Evolutionary conservation across 2,797 vertebrate genomes (phyloP).

Genomic region (Danio tinwini): DNA sequence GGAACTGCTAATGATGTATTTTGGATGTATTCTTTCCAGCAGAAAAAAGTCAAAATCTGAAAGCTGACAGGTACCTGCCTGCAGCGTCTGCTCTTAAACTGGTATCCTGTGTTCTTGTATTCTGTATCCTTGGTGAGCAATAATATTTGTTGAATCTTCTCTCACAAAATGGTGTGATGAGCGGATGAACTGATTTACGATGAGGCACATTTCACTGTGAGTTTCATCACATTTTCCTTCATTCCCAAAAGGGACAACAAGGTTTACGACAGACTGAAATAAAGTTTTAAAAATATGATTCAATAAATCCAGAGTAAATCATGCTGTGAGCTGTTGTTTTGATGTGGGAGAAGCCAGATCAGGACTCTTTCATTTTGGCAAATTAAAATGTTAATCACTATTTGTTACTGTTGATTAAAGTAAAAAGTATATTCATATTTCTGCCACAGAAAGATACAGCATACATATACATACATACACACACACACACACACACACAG

Average conservation of each 20-base stretch:
- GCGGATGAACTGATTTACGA: background rate
- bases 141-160: background rate
- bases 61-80: too few relatives aligned
- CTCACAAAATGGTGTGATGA: conserved; percentile 2
- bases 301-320: background rate
- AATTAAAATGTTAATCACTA: background rate
- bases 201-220: conserved; percentile 27
- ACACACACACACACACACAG: too few relatives aligned
- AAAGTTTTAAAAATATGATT: background rate
- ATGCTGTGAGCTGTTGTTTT: background rate
- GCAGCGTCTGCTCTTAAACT: too few relatives aligned
- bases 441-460: too few relatives aligned
- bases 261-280: background rate
- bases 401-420: background rate
- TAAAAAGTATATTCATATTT: background rate
- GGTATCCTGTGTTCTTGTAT: background rate
- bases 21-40: background rate
- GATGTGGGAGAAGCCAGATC: background rate
- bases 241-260: background rate
- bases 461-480: too few relatives aligned
- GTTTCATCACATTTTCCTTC: conserved; percentile 1
- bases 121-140: conserved; percentile 15
- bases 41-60: background rate
- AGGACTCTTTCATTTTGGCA: background rate
- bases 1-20: too few relatives aligned